Conservation (phyloP, 1,140 invertebrate genomes). For the Sycobia sp. region DNA sequence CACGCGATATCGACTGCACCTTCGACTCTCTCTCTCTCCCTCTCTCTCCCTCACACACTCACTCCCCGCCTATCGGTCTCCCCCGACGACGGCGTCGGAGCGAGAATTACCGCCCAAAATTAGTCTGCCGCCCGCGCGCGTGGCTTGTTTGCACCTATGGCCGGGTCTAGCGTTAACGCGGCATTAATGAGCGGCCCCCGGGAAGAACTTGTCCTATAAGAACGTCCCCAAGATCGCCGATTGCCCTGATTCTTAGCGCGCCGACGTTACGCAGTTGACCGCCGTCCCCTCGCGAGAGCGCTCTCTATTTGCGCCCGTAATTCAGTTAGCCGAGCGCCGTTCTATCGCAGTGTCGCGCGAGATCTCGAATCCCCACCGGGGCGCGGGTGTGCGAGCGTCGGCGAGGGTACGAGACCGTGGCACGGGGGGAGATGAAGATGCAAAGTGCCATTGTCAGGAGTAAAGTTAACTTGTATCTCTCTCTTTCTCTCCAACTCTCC, state of each 20-base stretch:
- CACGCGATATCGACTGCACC: too few species aligned
- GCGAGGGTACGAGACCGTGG: too few species aligned
- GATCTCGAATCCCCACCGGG: slow-evolving; percentile 38
- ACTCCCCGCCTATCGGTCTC: too few species aligned
- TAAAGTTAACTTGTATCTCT: slow-evolving; percentile 35
- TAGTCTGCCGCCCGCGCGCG: neutral
- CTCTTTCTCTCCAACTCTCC: slow-evolving; percentile 23
- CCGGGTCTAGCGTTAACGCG: slow-evolving; percentile 49
- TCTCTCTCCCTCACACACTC: too few species aligned
- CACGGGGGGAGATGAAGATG: too few species aligned
- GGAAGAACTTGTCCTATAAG: slow-evolving; percentile 42
- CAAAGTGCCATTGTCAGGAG: slow-evolving; percentile 51
- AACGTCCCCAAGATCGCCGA: slow-evolving; percentile 43
- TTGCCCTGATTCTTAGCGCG: slow-evolving; percentile 47
- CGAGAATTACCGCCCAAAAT: too few species aligned
- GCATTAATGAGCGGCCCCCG: slow-evolving; percentile 45
- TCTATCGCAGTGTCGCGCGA: slow-evolving; percentile 18
- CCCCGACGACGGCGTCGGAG: too few species aligned
- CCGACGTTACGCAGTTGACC: too few species aligned
- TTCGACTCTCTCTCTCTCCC: too few species aligned
- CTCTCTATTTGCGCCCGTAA: slow-evolving; percentile 54
- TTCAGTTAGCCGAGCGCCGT: slow-evolving; percentile 52
- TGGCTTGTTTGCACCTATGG: slow-evolving; percentile 1
- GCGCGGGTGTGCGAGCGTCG: too few species aligned
- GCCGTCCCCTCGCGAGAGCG: too few species aligned